Evolutionary conservation across 1,140 invertebrate species (phyloP).

Genomic region (Drosophila saltans): DNA sequence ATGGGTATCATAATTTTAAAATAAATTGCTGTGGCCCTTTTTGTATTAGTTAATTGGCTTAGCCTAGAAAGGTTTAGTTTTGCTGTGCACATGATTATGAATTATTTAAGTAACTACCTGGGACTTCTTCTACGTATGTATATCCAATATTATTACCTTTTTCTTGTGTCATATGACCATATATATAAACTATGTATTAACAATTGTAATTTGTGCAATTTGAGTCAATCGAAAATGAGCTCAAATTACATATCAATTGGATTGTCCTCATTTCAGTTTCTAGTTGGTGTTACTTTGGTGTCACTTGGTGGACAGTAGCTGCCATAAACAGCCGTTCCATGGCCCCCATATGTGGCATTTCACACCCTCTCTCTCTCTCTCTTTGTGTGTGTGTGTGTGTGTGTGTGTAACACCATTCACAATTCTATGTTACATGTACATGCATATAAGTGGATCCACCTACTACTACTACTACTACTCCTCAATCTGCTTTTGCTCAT

Average conservation of each 20-base stretch:
- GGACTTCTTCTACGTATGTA: no score
- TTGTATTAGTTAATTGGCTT: not conserved
- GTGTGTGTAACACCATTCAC: not conserved
- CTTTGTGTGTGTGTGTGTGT: no score
- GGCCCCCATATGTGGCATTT: no score
- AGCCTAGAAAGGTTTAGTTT: not conserved
- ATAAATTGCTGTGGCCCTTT: not conserved
- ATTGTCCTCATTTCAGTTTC: not conserved
- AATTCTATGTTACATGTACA: not conserved
- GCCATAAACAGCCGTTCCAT: constrained; percentile 16
- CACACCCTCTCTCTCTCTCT: no score
- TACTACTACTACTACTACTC: not conserved
- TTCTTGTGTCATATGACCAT: not conserved
- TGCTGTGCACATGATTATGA: not conserved
- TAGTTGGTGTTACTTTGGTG: not conserved
- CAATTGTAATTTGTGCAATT: constrained; percentile 8
- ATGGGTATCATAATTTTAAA: no score
- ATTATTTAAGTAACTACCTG: not conserved
- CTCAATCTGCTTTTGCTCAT: constrained; percentile 20
- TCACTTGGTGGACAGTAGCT: constrained; percentile 4
- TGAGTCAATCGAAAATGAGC: constrained; percentile 3
- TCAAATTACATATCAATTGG: constrained; percentile 17
- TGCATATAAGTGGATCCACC: not conserved
- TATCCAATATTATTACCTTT: no score
- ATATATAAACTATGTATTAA: not conserved